Evolutionary conservation across 1,140 invertebrate species (phyloP).

Genomic region (Aphelinus certus): DNA sequence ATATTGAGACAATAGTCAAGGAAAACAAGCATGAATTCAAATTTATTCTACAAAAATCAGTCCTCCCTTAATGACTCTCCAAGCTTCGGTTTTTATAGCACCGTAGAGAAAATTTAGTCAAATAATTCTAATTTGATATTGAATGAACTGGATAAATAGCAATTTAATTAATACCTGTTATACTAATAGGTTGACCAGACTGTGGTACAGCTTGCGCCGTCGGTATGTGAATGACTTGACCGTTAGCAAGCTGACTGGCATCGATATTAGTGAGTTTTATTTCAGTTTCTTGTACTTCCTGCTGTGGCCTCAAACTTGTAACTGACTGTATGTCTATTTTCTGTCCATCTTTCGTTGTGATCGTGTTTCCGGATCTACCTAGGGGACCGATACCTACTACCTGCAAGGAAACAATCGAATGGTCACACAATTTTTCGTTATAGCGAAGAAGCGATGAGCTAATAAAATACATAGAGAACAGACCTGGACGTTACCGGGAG

Average conservation of each 20-base stretch:
- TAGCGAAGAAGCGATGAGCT: not conserved
- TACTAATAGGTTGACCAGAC: constrained; percentile 69
- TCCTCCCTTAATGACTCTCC: no score
- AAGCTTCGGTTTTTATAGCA: no score
- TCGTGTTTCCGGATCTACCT: constrained; percentile 50
- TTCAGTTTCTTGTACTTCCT: constrained; percentile 53
- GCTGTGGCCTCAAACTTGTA: constrained; percentile 55
- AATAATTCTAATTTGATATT: no score
- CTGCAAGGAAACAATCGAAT: constrained; percentile 34
- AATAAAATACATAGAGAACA: constrained; percentile 18
- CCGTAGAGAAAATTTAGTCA: no score
- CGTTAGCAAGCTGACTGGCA: constrained; percentile 59
- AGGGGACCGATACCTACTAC: constrained; percentile 61
- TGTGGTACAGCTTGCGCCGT: constrained; percentile 57
- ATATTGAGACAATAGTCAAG: no score
- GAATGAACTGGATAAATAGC: no score
- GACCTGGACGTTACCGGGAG: constrained; percentile 62
- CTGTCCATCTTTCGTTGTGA: constrained; percentile 63
- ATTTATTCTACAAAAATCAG: no score
- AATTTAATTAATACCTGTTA: constrained; percentile 60
- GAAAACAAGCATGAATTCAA: no score
- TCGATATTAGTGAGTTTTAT: constrained; percentile 63
- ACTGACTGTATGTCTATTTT: constrained; percentile 62
- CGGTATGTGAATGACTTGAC: constrained; percentile 65
- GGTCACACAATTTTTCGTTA: not conserved